A percentile compares a stretch with the other conserved stretches of the same genome.
These are phyloP conservation scores for Erinaceus europaeus DNA, from an alignment of 2,113 vertebrate species.

Conservation along the genomic window DNA sequence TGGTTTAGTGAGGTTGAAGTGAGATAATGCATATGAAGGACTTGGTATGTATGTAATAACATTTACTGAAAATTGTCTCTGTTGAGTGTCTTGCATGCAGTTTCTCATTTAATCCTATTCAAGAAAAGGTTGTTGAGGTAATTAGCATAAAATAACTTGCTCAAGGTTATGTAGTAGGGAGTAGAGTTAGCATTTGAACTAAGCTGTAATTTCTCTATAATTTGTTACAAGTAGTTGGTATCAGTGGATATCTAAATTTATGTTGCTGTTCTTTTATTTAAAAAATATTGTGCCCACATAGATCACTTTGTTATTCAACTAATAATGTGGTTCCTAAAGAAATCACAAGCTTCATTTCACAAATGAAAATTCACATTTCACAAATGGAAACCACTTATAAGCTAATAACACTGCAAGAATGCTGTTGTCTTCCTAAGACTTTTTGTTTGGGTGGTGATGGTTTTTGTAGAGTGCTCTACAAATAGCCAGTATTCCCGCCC, in stretches of 20 bases:
- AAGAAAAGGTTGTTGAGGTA: conserved; percentile 8
- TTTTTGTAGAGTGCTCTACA: conserved; percentile 7
- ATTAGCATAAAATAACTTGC: not conserved
- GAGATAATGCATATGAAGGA: not conserved
- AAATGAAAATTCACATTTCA: not conserved
- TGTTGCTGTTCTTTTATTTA: conserved; percentile 26
- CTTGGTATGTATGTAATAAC: not conserved
- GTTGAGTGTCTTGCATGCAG: not conserved
- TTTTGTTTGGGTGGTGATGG: no score
- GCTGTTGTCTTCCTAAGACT: not conserved
- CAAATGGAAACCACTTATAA: not conserved
- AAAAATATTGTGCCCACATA: not conserved
- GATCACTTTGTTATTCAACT: not conserved
- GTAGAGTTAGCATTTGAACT: not conserved
- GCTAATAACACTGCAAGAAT: not conserved
- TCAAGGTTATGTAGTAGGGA: not conserved
- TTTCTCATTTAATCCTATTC: conserved; percentile 38
- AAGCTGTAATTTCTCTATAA: no score
- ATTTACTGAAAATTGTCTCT: conserved; percentile 16
- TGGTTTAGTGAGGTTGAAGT: not conserved
- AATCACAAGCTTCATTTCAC: not conserved
- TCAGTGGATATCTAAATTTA: conserved; percentile 11
- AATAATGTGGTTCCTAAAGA: not conserved
- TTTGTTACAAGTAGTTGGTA: conserved; percentile 23
- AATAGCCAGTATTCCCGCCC: not conserved